Conservation (phyloP, 2,888 invertebrate species). For the Cryptophagus acutangulus region DNA sequence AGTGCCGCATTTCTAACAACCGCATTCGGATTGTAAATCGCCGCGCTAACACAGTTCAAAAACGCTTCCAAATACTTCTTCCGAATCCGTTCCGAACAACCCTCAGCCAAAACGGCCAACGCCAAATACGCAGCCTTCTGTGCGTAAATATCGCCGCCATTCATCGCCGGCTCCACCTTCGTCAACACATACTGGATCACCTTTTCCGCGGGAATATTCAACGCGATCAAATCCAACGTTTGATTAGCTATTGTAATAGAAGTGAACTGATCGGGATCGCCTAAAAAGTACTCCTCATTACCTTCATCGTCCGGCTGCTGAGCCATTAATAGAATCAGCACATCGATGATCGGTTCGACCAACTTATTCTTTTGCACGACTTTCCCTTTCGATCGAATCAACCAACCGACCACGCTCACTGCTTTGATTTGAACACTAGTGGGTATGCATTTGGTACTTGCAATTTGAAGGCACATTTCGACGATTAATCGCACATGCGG, state of each 20-base stretch:
- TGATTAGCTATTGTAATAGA: constrained; percentile 67
- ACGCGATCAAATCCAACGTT: constrained; percentile 67
- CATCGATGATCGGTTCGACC: constrained; percentile 61
- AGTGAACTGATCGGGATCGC: constrained; percentile 58
- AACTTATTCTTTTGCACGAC: constrained; percentile 66
- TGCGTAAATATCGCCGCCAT: constrained; percentile 55
- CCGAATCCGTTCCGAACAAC: constrained; percentile 70
- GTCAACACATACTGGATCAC: constrained; percentile 64
- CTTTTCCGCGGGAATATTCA: constrained; percentile 72
- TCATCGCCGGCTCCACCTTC: constrained; percentile 60
- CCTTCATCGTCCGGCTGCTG: constrained; percentile 56
- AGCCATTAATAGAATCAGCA: constrained; percentile 66
- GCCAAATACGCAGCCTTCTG: constrained; percentile 69
- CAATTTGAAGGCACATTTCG: constrained; percentile 62
- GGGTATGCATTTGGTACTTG: constrained; percentile 54
- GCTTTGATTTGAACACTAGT: constrained; percentile 64
- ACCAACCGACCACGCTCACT: constrained; percentile 59
- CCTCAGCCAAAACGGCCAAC: constrained; percentile 72
- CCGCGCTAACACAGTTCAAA: constrained; percentile 64
- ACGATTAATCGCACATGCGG: constrained; percentile 61
- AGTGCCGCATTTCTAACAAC: constrained; percentile 70
- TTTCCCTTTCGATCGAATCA: constrained; percentile 68
- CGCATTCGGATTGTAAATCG: constrained; percentile 60
- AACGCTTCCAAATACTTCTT: constrained; percentile 65
- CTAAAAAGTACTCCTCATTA: constrained; percentile 61